Base-by-base conservation (phyloP, 2,797 vertebrate genomes). In the Oreochromis grahami region DNA sequence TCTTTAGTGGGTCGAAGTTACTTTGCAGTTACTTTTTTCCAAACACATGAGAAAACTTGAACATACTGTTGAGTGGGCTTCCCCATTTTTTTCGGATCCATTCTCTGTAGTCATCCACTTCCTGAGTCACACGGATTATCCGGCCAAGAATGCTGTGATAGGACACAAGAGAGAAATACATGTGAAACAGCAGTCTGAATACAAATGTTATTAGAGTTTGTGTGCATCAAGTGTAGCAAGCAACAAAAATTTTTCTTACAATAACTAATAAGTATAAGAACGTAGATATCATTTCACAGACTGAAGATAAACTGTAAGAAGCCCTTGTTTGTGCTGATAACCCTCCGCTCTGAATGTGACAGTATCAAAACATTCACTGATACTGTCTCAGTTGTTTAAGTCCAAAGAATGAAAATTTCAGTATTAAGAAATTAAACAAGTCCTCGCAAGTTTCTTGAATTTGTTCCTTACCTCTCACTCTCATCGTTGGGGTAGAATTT, bases 71-170 rank as follows among this genome's bases (percentile, higher is more conserved):
- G 85, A 98, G 97, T 0, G 97, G 96, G 81, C 95, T 94, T 70
- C 97, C 97, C 99, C 98, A 99, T 81, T 97, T 97, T 77, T 97
- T 97, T 41, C 96, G 97, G 95, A 99, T 99, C 98, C 98, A 99
- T 78, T 99, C 97, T 93, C 99, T 97, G 87, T 99, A 99, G 0
- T 98, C 97, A 17, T 97, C 97, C 76, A 99, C 98, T 94, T 99
- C 99, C 81, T 97, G 97, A 0, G 98, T 99, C 85, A 99, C 98
- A 85, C 99, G 96, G 92, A 99, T 98, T 95, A 99, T 99, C 94
- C 98, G 97, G 55, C 98, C 98, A 79, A 99, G 96, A 93, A 99
- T 98, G 91, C 99, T 99, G 95, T 38, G 53, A 70, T 5, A 14
- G 6, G 34, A 85, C 3, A 84, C 3, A 77, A 65, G 51, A 56